Conservation (phyloP, 2,888 invertebrate species). For the Leptothorax acervorum region DNA sequence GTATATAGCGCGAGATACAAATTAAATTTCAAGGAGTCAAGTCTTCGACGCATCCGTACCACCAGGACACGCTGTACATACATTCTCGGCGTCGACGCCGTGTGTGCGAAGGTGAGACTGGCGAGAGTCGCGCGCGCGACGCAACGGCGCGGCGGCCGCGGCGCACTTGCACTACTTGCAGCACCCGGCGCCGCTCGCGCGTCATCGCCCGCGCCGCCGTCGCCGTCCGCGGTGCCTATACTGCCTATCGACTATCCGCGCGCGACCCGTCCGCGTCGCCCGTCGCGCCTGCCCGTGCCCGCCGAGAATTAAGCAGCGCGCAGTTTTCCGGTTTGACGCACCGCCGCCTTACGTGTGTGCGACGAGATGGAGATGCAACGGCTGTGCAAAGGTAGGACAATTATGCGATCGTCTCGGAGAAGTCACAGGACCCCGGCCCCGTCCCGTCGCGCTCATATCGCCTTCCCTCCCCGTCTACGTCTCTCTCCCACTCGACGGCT, state of each 20-base stretch:
- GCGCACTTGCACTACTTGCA: conserved; percentile 74
- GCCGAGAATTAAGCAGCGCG: conserved; percentile 50
- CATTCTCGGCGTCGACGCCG: conserved; percentile 3
- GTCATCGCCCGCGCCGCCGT: conserved; percentile 20
- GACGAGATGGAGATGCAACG: conserved; percentile 76
- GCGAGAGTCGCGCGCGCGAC: conserved; percentile 32
- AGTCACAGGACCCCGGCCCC: neutral
- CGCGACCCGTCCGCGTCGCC: conserved; percentile 33
- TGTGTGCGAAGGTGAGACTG: conserved; percentile 23
- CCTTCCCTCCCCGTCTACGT: neutral
- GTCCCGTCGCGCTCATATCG: neutral
- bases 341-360: conserved; percentile 49
- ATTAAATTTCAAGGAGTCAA: no score
- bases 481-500: neutral
- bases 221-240: neutral
- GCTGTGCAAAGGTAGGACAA: conserved; percentile 78
- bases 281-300: conserved; percentile 9
- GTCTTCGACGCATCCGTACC: neutral
- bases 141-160: conserved; percentile 79
- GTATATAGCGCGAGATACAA: no score
- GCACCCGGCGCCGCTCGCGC: conserved; percentile 62
- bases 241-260: conserved; percentile 78
- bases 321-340: conserved; percentile 59
- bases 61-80: conserved; percentile 9
- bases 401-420: neutral